Evolutionary conservation across 2,888 invertebrate genomes (phyloP).

Genomic region (Rhopalosiphum nymphaeae): DNA sequence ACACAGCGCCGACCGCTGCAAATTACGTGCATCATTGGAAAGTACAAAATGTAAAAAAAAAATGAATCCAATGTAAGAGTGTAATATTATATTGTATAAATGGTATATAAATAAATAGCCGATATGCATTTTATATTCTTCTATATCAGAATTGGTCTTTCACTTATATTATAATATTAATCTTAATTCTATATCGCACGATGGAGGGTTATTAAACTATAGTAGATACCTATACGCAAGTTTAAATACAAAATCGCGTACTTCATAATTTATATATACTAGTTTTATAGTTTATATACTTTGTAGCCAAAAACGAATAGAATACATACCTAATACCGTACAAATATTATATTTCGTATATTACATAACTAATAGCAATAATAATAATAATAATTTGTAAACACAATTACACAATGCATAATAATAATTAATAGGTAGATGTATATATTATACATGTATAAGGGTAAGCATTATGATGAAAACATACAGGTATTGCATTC

Average conservation of each 20-base stretch:
- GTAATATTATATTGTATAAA: too few relatives aligned
- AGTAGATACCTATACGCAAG: not conserved
- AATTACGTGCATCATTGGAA: too few relatives aligned
- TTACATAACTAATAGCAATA: not conserved
- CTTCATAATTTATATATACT: not conserved
- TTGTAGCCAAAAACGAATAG: not conserved
- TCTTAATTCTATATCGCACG: not conserved
- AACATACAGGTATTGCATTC: not conserved
- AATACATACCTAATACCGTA: not conserved
- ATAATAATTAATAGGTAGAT: not conserved
- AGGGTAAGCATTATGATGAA: not conserved
- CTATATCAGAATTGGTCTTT: not conserved
- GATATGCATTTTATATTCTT: not conserved
- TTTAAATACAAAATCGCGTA: not conserved
- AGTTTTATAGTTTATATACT: not conserved
- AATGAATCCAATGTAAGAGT: too few relatives aligned
- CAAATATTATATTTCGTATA: not conserved
- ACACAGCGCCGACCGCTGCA: too few relatives aligned
- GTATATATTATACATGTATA: not conserved
- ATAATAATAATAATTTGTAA: not conserved
- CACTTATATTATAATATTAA: constrained; percentile 1
- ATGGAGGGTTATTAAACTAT: not conserved
- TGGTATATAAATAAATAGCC: not conserved
- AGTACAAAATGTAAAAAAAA: too few relatives aligned
- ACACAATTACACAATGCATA: not conserved